Conservation (phyloP, 1,140 invertebrate genomes). For the Musca domestica region DNA sequence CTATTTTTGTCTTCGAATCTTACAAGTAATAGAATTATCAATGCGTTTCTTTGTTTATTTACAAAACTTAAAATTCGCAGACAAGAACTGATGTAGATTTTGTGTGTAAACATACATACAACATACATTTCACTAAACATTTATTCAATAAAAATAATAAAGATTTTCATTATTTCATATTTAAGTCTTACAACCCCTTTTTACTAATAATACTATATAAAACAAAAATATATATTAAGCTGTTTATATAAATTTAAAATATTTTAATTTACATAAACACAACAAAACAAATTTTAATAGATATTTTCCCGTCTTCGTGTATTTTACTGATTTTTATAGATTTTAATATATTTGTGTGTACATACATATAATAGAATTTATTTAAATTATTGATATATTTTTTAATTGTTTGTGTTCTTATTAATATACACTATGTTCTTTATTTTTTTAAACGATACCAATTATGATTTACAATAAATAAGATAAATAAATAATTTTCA, state of each 20-base stretch:
- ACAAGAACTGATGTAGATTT: background rate
- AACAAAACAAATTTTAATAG: background rate
- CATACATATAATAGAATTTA: background rate
- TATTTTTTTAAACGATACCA: background rate
- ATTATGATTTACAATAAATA: conserved; percentile 5
- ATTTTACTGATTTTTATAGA: background rate
- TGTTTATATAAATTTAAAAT: conserved; percentile 2
- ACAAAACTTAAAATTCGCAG: background rate
- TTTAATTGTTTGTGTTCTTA: background rate
- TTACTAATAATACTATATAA: conserved; percentile 17
- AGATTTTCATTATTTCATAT: conserved; percentile 16
- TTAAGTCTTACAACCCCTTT: conserved; percentile 21
- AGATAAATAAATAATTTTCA: conserved; percentile 5
- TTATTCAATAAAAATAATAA: background rate
- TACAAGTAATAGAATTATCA: background rate
- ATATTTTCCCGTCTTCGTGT: background rate
- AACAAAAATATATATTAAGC: conserved; percentile 1
- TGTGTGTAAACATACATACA: too few relatives aligned
- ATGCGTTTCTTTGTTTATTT: background rate
- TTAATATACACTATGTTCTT: background rate
- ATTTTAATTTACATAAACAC: background rate
- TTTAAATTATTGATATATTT: background rate
- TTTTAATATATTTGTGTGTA: background rate
- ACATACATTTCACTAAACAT: too few relatives aligned
- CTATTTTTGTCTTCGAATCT: too few relatives aligned